phyloP scores from a whole-genome alignment of 2,888 invertebrate species.

The Nephrotoma guestfalica region DNA sequence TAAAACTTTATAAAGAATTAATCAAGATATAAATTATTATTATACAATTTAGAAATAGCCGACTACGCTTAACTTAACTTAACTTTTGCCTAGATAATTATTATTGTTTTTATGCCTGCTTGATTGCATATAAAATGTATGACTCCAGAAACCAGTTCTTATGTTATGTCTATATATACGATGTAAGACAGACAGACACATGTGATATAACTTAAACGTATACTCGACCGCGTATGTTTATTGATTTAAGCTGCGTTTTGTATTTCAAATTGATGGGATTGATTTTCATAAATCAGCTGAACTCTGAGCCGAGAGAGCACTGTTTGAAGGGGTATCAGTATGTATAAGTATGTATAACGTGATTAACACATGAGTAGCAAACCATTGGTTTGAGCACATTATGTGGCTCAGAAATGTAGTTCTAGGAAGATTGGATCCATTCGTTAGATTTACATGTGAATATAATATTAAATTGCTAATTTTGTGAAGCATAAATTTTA shows the following conservation, averaged over 20 bases:
- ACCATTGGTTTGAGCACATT: background rate
- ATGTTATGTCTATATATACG: background rate
- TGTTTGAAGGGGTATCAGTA: background rate
- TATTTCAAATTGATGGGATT: background rate
- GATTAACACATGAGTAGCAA: background rate
- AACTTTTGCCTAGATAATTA: background rate
- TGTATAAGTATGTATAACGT: background rate
- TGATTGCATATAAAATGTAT: background rate
- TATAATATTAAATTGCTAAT: too few species aligned
- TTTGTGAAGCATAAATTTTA: too few species aligned
- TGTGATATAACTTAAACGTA: background rate
- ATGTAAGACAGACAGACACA: background rate
- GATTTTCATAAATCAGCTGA: background rate
- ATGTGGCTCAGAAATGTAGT: too few species aligned
- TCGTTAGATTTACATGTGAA: too few species aligned
- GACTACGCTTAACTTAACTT: background rate
- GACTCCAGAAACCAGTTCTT: background rate
- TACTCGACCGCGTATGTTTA: background rate
- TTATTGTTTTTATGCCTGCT: background rate
- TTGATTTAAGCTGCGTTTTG: background rate
- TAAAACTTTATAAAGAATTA: background rate
- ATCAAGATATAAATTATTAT: background rate
- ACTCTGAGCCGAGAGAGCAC: background rate
- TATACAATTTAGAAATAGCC: background rate
- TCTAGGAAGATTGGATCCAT: too few species aligned